Percentiles rank a stretch among this genome's conserved stretches.
phyloP scores from a whole-genome alignment of 2,797 vertebrate genomes.

The Propithecus deckenii region DNA sequence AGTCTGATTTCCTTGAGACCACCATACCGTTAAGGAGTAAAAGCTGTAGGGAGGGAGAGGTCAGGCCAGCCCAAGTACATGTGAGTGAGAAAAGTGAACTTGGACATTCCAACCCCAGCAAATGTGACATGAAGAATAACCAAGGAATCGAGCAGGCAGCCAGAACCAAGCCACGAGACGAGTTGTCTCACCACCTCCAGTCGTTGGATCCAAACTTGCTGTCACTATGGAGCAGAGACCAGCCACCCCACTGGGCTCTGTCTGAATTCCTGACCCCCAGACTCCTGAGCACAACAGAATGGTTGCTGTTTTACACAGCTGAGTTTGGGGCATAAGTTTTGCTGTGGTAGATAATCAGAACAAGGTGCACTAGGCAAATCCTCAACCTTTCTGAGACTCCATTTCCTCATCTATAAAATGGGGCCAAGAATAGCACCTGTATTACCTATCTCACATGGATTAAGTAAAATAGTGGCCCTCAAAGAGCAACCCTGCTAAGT shows the following conservation, averaged over 20 bases:
- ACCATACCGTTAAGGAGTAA: no score
- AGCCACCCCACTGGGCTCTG: rapidly evolving
- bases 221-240: neutral
- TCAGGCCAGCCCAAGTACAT: neutral
- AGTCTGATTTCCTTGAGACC: neutral
- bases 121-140: neutral
- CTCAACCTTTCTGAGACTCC: neutral
- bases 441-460: neutral
- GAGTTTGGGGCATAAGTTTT: neutral
- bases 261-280: neutral
- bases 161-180: neutral
- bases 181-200: neutral
- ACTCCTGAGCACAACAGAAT: neutral
- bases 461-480: neutral
- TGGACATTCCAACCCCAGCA: neutral
- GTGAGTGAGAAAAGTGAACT: no score
- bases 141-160: neutral
- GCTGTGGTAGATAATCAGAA: neutral
- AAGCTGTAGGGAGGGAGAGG: neutral
- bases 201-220: neutral
- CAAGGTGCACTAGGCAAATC: neutral
- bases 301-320: neutral
- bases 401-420: neutral
- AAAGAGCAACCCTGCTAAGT: neutral
- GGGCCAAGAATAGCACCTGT: neutral